Base-by-base conservation (phyloP, 2,888 invertebrate genomes). In the Osmoderma eremita region DNA sequence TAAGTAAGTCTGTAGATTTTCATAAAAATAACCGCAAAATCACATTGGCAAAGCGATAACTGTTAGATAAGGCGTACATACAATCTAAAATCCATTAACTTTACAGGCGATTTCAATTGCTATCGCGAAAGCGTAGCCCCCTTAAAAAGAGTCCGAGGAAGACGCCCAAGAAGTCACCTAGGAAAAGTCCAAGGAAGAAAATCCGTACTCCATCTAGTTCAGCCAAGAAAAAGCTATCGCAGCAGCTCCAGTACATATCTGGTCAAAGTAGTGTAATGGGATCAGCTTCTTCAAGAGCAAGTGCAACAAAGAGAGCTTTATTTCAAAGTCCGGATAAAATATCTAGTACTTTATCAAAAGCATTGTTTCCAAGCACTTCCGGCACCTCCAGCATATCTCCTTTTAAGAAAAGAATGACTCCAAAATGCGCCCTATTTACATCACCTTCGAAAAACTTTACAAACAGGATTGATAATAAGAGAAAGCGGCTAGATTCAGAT, bases 321-420 rank as follows among this genome's bases (percentile, higher is more conserved):
- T 93, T 93, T 74, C 87, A 91, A 74, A 92, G 92, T 77, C 92
- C 92, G 1, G 86, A 78, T 58, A 72, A 69, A 56, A 65, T 45
- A 39, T 42, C 54, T 17, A 63, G 22, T 30, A 69, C 54, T 53
- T 50, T 63, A 42, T 63, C 67, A n/a, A 63, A 63, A 48, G 15
- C 63, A 0, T 13, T 67, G n/a, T 48, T 63, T 49, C 56, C 63
- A 53, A 65, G 70, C 67, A 65, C 70, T 54, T 72, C 72, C 41
- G 70, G 67, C 17, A 72, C 69, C 51, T 69, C 73, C 2, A 70
- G 70, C 49, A 61, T 70, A 18, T 75, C 73, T 69, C 73, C 75
- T 3, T 70, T 85, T 71, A 85, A 84, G 64, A 73, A 71, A 68
- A 70, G 67, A 70, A 65, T 70, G 70, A 78, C 78, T n/a, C 88